Percentiles rank a stretch among this genome's conserved stretches.
Conservation (phyloP, 2,888 invertebrate genomes). For the Trisateles emortualis region DNA sequence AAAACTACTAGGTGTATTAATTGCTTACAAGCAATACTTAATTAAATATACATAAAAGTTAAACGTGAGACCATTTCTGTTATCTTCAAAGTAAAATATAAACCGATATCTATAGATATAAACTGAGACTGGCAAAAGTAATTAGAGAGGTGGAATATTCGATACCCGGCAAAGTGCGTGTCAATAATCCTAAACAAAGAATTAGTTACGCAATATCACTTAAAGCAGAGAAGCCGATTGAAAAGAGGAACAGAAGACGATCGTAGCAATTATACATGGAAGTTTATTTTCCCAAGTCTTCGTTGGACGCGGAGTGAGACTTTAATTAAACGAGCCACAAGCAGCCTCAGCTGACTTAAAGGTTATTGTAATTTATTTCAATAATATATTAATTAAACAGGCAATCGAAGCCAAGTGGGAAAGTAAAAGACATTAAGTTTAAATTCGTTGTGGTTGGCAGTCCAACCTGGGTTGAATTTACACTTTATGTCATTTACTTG, state of each 20-base stretch:
- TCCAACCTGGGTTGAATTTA: too few species aligned
- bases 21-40: too few species aligned
- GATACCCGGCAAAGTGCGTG: background rate
- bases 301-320: constrained; percentile 34
- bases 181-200: background rate
- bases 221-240: constrained; percentile 21
- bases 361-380: constrained; percentile 51
- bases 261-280: constrained; percentile 48
- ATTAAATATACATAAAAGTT: too few species aligned
- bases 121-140: too few species aligned
- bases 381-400: constrained; percentile 29
- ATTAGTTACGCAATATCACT: constrained; percentile 8
- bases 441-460: too few species aligned
- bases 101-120: too few species aligned
- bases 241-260: constrained; percentile 29
- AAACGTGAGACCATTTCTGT: too few species aligned
- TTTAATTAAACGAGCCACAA: constrained; percentile 49
- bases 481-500: too few species aligned
- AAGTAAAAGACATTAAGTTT: too few species aligned
- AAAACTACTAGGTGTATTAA: too few species aligned
- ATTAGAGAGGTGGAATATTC: background rate
- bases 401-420: too few species aligned
- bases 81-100: too few species aligned
- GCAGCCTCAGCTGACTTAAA: constrained; percentile 42
- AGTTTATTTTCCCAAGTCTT: constrained; percentile 49